Evolutionary conservation across 2,888 invertebrate species (phyloP), one percentile per base, ranked within the genome.

Genomic region (Ormyrus pomaceus): DNA sequence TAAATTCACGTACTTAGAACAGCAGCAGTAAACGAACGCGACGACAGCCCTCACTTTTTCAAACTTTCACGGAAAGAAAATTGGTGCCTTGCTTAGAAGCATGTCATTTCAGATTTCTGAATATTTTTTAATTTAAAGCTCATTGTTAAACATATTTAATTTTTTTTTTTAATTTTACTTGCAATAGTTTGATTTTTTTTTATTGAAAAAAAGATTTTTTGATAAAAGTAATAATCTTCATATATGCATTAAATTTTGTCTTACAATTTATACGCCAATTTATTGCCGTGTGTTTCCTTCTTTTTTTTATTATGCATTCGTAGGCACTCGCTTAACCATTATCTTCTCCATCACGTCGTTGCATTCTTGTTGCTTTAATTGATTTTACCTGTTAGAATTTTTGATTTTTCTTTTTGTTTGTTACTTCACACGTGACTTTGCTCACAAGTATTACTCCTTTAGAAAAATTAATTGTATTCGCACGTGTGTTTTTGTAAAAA

Each of bases 1-100:
- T 79, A 79, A 62, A 61, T 34, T 77, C 80, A 82, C 81, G 71
- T 59, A 73, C 76, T 51, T 71, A 77, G 61, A 69, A 34, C 34
- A 34, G 61, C 62, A 77, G 53, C 46, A 55, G 80, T 78, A 74
- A 68, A 78, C 62, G 11, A 75, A 66, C 13, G 73, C 71, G 75
- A 66, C 69, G 56, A 10, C 75, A 70, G 64, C 61, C 56, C n/a
- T 72, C 73, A 71, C 64, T 11, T 66, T 34, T 51, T 48, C 71
- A 19, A 10, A 66, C n/a, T 34, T 66, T 61, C 11, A 80, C 48
- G 61, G 19, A 45, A 71, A 61, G 8, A 6, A 55, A 55, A 45
- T 34, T 71, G 6, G 56, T 51, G 58, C 71, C 2, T 34, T 5
- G 4, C 45, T 61, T 19, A 56, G 4, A 34, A 34, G 34, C 34